Base-by-base conservation (phyloP, 37 sponge, comb jelly and placozoan species). In the Hexactinellida sp. region DNA sequence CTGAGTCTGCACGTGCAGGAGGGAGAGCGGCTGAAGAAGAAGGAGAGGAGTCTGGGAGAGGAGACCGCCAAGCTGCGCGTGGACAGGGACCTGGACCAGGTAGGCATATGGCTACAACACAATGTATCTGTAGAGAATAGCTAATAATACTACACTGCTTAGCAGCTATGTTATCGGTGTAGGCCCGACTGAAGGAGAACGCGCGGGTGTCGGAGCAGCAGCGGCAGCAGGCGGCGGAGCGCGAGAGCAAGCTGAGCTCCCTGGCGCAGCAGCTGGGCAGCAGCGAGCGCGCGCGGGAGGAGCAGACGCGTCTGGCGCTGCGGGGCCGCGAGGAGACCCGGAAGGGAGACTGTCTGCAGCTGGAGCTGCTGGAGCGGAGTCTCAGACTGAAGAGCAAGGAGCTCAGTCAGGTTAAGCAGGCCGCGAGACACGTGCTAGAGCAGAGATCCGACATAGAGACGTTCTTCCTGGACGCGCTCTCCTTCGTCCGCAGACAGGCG, bases 381-480 rank as follows among this genome's bases (percentile, higher is more conserved):
- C 83, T 54, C 37, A 85, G 85, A 54, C 88, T 90, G 0, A 88
- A 90, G 38, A 38, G 37, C 34, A 86, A 85, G 83, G 94, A 96
- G 76, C 41, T 88, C 83, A 88, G 86, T 25, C 93, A 93, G 63
- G 86, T 96, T 41, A 93, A 92, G 84, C 83, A 85, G 36, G 83
- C 93, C 13, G 96, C 94, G 3, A 87, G 87, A n/a, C 88, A 84
- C 25, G 55, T 96, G 1, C 87, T 96, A 32, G 90, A 92, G 23
- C 92, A 97, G 92, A 87, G 95, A 36, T 85, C 98, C 16, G 93
- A 94, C 10, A 86, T 94, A 13, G 95, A 94, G 82, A 85, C 88
- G 83, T 97, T 97, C 91, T 94, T 97, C 82, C 83, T 97, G 24
- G 90, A 91, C 0, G 92, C 98, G 30, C 90, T 97, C 28, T 51